These are phyloP conservation scores for Prietella phreatophila DNA, from an alignment of 2,113 vertebrate genomes.

Conservation along the genomic window DNA sequence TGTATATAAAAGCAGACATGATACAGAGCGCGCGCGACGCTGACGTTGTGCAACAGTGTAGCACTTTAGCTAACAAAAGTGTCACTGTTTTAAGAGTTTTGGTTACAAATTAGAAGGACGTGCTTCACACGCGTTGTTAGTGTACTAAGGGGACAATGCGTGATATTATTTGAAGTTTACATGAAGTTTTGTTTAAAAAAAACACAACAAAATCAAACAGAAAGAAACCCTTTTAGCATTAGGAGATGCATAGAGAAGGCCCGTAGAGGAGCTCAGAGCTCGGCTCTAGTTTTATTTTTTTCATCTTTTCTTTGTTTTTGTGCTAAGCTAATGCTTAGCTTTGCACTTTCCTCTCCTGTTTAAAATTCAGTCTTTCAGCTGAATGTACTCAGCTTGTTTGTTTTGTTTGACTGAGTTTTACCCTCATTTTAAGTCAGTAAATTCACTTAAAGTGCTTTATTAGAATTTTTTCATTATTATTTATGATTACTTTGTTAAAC, in stretches of 20 bases:
- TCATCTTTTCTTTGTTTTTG: background rate
- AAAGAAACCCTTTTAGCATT: background rate
- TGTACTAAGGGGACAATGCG: too few relatives aligned
- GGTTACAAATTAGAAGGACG: background rate
- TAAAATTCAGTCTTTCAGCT: background rate
- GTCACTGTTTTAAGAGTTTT: background rate
- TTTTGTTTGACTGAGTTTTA: background rate
- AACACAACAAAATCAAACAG: too few relatives aligned
- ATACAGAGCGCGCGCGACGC: background rate
- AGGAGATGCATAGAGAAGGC: background rate
- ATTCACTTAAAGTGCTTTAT: background rate
- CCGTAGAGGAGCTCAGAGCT: background rate
- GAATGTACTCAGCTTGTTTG: background rate
- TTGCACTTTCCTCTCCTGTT: background rate
- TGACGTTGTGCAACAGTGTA: background rate
- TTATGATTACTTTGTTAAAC: background rate
- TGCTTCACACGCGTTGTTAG: background rate
- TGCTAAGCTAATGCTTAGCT: slow-evolving; percentile 15
- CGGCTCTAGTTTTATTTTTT: background rate
- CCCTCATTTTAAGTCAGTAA: background rate
- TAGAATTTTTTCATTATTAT: background rate
- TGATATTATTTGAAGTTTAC: background rate
- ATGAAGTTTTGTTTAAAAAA: too few relatives aligned
- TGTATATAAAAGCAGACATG: background rate
- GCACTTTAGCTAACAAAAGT: slow-evolving; percentile 4